Evolutionary conservation across 2,888 invertebrate genomes (phyloP).

Genomic region (Drosophila dives): DNA sequence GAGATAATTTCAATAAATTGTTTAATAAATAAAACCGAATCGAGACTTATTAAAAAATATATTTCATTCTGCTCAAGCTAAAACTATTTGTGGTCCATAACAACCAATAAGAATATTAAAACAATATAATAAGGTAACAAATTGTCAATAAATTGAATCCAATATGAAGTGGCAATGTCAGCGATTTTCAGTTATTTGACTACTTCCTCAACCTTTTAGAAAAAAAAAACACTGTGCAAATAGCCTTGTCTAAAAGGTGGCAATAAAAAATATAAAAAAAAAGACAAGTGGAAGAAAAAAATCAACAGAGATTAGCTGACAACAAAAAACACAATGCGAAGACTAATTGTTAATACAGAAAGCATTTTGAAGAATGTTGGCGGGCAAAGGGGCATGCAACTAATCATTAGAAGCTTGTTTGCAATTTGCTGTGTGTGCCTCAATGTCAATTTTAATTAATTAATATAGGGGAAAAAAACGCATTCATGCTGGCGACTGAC

Average conservation of each 20-base stretch:
- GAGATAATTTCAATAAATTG: background rate
- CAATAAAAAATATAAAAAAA: constrained; percentile 24
- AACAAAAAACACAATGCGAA: constrained; percentile 39
- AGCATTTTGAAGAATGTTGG: constrained; percentile 77
- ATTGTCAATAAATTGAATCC: constrained; percentile 38
- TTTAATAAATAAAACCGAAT: background rate
- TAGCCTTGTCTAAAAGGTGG: constrained; percentile 60
- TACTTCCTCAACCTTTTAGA: constrained; percentile 54
- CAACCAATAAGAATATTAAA: background rate
- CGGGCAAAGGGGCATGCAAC: constrained; percentile 70
- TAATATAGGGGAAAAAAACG: constrained; percentile 47
- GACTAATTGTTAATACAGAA: constrained; percentile 73
- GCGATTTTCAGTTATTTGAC: constrained; percentile 42
- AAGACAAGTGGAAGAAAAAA: background rate
- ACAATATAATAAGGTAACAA: constrained; percentile 15
- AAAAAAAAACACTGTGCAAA: constrained; percentile 20
- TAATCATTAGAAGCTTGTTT: constrained; percentile 74
- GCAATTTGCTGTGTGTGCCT: constrained; percentile 71
- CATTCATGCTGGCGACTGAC: constrained; percentile 37
- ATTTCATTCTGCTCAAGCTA: no score
- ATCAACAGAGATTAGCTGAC: constrained; percentile 32
- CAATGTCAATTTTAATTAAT: constrained; percentile 79
- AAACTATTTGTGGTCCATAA: background rate
- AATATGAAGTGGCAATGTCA: constrained; percentile 52
- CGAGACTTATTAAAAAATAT: background rate